Evolutionary conservation across 2,113 vertebrate species (phyloP), one percentile per base, ranked within the genome.

Genomic region (Nematolebias whitei): DNA sequence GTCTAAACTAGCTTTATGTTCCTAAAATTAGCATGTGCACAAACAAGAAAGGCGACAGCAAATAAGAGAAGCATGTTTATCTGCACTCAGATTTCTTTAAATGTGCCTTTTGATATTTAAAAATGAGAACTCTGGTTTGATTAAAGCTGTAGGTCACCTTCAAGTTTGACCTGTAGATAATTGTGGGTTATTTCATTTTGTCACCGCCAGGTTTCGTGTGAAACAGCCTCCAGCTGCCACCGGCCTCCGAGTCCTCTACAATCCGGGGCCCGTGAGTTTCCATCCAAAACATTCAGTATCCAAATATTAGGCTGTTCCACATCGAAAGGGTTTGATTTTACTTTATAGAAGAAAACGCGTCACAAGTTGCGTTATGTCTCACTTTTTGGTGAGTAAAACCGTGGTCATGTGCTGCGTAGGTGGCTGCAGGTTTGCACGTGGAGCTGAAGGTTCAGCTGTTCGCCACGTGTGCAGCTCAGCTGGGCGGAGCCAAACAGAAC

Each of bases 381-480:
- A 32, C 15, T 4, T 32, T 29, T 53, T 32, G 26, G 15, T 53
- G 3, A 43, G 1, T 41, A 41, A 45, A 45, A 19, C 8, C 5
- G 18, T 20, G n/a, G 7, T 44, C 1, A 5, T 54, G 15, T 58
- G 11, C 32, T 68, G 63, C 79, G 4, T 26, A 97, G 96, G 95
- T 98, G 78, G 93, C 96, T 5, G 93, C 96, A 53, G 96, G 96
- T 19, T 74, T 96, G 88, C 92, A 95, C 1, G 81, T 81, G 3
- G 85, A 95, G 7, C 87, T 98, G 72, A 86, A 93, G 52, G 83
- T 98, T 38, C 89, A 96, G 82, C 76, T 98, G 47, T 92, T 93
- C 48, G 93, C 96, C 69, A 90, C 88, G 88, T 76, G 85, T 10
- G 24, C 62, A n/a, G n/a, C n/a, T n/a, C n/a, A n/a, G n/a, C n/a